Base-by-base conservation (phyloP, 1,140 invertebrate genomes). In the Magallana gigas region DNA sequence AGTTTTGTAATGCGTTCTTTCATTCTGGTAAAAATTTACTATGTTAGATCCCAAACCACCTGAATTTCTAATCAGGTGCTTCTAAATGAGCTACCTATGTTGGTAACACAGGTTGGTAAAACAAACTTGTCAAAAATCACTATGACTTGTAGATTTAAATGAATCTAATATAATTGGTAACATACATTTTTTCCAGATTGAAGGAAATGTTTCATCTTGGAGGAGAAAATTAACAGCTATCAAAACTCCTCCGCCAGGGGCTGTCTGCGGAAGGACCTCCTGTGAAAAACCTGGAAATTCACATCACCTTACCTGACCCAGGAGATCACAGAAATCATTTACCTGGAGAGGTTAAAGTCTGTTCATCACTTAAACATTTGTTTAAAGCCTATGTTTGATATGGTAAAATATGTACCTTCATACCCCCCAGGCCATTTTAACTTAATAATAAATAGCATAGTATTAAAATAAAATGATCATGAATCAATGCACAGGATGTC, bases 311-410 rank as follows among this genome's bases (percentile, higher is more conserved):
- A n/a, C 59, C 83, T 62, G 83, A 84, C 36, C 83, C 59, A 14
- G 9, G n/a, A 48, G 83, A 84, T 59, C 83, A 84, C 83, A 62
- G 83, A 62, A 84, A 84, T 23, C 83, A 84, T 84, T 29, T 84
- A 62, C 11, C 23, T 18, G 83, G 83, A 64, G 83, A 84, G 83
- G 83, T 84, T 62, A 56, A 82, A 48, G 36, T 48, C 36, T 48
- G 5, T 48, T 48, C 36, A 48, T 48, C 5, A 48, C 36, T 48
- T 48, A 48, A 48, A 48, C 36, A 48, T 48, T 48, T 2, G 36
- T 48, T 48, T 4, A 48, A 48, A 48, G 36, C 2, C 36, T 48
- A 48, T 48, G 36, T 48, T 48, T 48, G 36, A 48, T 48, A 48
- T 48, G 36, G 36, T 48, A 2, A 48, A 48, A 48, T 48, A 48